Conservation (phyloP, 2,888 invertebrate species). For the Altica lythri region DNA sequence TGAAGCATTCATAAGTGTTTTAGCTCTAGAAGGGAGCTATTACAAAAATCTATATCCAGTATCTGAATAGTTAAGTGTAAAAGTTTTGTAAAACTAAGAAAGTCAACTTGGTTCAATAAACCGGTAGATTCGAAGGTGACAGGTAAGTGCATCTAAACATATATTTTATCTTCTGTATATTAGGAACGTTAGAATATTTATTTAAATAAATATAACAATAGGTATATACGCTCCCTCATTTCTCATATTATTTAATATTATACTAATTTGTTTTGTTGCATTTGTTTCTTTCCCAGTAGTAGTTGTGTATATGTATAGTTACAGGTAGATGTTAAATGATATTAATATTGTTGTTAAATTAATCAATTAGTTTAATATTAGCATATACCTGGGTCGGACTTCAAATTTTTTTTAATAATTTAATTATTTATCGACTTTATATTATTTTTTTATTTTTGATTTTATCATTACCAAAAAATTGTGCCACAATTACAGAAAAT, state of each 20-base stretch:
- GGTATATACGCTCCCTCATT: no score
- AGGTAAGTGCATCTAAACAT: slow-evolving; percentile 4
- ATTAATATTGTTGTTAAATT: slow-evolving; percentile 18
- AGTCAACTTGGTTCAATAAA: not conserved
- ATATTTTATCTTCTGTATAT: not conserved
- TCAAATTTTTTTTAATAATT: no score
- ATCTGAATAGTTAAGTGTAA: not conserved
- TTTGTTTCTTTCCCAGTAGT: slow-evolving; percentile 5
- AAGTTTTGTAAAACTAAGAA: slow-evolving; percentile 1
- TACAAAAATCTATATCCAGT: not conserved
- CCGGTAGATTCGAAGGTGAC: not conserved
- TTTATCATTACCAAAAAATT: no score
- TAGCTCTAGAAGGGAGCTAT: slow-evolving; percentile 20
- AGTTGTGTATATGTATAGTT: not conserved
- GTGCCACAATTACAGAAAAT: no score
- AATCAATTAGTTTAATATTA: slow-evolving; percentile 8
- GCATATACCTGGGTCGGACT: not conserved
- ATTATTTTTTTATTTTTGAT: no score
- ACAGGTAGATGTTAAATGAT: slow-evolving; percentile 18
- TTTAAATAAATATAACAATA: no score
- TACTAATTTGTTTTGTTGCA: not conserved
- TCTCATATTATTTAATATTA: not conserved
- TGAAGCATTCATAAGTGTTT: slow-evolving; percentile 29
- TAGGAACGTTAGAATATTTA: not conserved
- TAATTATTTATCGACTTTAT: no score